phyloP scores from a whole-genome alignment of 2,888 invertebrate genomes.

The Seladonia tumulorum region DNA sequence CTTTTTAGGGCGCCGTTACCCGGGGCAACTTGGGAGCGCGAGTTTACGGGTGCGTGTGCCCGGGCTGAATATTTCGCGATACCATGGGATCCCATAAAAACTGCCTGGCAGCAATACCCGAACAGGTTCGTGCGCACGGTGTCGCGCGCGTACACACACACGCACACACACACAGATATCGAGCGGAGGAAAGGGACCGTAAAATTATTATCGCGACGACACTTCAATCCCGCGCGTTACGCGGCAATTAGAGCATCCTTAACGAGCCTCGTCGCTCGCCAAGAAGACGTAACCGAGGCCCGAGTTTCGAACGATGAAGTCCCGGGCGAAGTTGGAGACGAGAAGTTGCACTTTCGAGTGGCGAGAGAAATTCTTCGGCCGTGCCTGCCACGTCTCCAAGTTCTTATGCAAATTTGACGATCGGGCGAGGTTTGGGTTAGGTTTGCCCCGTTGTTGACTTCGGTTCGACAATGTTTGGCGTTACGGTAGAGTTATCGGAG shows the following conservation, averaged over 20 bases:
- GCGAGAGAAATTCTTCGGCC: background rate
- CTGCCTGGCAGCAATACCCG: background rate
- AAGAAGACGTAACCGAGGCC: constrained; percentile 1
- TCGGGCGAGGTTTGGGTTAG: background rate
- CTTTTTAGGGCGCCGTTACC: constrained; percentile 9
- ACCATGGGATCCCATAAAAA: constrained; percentile 1
- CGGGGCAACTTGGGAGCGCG: constrained; percentile 14
- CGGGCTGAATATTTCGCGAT: constrained; percentile 22
- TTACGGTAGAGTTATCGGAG: too few species aligned
- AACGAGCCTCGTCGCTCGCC: constrained; percentile 17
- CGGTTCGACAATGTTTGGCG: background rate
- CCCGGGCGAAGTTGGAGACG: constrained; percentile 5
- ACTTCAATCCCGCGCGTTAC: constrained; percentile 27
- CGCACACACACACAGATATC: background rate
- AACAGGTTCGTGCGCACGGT: background rate
- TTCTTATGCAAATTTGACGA: background rate
- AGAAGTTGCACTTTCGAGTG: background rate
- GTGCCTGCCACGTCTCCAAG: too few species aligned
- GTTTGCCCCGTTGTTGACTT: background rate
- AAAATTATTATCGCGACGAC: constrained; percentile 33
- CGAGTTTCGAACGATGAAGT: background rate
- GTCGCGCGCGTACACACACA: background rate
- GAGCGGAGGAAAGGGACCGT: background rate
- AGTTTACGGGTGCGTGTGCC: constrained; percentile 13
- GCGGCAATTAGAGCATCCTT: constrained; percentile 24